A percentile compares a stretch with the other conserved stretches of the same genome.
phyloP scores from a whole-genome alignment of 2,113 vertebrate species.

The Ceyx melanurus region DNA sequence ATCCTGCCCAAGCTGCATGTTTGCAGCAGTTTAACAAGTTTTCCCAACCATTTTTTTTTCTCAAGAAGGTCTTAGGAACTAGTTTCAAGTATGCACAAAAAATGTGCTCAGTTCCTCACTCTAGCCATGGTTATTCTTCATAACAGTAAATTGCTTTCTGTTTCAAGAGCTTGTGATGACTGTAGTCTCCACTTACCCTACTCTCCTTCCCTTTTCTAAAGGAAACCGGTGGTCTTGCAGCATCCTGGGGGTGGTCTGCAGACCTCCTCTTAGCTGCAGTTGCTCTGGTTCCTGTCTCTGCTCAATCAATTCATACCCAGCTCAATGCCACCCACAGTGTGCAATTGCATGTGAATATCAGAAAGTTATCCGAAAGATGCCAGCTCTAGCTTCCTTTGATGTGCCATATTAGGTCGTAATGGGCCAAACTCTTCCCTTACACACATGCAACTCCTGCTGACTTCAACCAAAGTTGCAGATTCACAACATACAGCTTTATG shows the following conservation, averaged over 20 bases:
- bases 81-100: neutral
- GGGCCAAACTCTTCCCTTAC: constrained; percentile 30
- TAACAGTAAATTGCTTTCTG: constrained; percentile 37
- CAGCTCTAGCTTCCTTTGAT: constrained; percentile 57
- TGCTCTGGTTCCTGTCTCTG: constrained; percentile 60
- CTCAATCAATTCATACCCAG: constrained; percentile 59
- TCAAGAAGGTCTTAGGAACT: neutral
- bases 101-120: neutral
- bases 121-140: neutral
- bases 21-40: neutral
- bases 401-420: constrained; percentile 34
- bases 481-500: neutral
- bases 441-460: constrained; percentile 35
- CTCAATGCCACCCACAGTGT: constrained; percentile 54
- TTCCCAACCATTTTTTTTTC: neutral
- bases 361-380: constrained; percentile 47
- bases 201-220: constrained; percentile 5
- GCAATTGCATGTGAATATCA: constrained; percentile 46
- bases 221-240: constrained; percentile 32
- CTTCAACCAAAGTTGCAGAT: neutral
- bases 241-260: constrained; percentile 57
- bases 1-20: neutral
- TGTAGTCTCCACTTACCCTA: constrained; percentile 18
- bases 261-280: constrained; percentile 63
- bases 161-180: neutral